A percentile compares a stretch with the other conserved stretches of the same genome.
Evolutionary conservation across 1,140 invertebrate genomes (phyloP).

Genomic region (Hesperophylax magnus): DNA sequence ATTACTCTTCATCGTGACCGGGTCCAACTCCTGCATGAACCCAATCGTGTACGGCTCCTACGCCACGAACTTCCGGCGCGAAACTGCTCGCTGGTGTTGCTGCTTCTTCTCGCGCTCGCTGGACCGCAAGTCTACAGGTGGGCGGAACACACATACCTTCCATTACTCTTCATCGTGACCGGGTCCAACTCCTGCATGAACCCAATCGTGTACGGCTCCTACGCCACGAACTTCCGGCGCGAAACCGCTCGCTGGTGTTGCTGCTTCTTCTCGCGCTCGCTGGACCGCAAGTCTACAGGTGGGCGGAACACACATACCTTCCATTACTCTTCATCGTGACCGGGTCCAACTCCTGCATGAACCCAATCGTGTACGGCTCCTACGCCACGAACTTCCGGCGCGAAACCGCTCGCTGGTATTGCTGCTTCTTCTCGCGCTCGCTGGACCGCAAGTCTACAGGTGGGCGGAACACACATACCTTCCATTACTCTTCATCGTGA

Average conservation of each 20-base stretch:
- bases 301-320: too few species aligned
- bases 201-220: slow-evolving; percentile 85
- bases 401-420: slow-evolving; percentile 59
- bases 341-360: too few species aligned
- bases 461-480: not conserved
- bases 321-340: too few species aligned
- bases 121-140: slow-evolving; percentile 52
- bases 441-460: slow-evolving; percentile 52
- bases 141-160: too few species aligned
- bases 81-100: slow-evolving; percentile 58
- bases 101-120: slow-evolving; percentile 43
- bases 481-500: too few species aligned
- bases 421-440: slow-evolving; percentile 42
- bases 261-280: slow-evolving; percentile 40
- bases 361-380: slow-evolving; percentile 83
- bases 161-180: too few species aligned
- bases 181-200: too few species aligned
- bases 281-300: slow-evolving; percentile 54
- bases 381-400: slow-evolving; percentile 71
- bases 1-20: too few species aligned
- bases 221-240: slow-evolving; percentile 69
- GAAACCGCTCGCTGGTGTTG: slow-evolving; percentile 59
- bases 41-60: slow-evolving; percentile 86
- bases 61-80: slow-evolving; percentile 67
- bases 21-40: not conserved